Conservation (phyloP, 30 jellyfish, hydroid and myxozoan species). For the Nemopilema nomurai region DNA sequence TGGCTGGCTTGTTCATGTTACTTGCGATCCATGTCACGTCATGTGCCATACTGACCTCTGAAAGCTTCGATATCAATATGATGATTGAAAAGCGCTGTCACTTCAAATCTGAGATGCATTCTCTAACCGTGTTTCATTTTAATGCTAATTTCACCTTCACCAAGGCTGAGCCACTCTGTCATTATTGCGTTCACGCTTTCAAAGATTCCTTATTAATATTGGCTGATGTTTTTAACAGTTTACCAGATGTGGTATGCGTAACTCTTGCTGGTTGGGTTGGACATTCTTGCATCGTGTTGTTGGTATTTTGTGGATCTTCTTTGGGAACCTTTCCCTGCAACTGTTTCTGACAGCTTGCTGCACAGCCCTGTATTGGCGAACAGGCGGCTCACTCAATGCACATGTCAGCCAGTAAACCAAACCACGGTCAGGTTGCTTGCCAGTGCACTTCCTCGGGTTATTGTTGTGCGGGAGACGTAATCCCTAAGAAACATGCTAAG, state of each 20-base stretch:
- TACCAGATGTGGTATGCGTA: not conserved
- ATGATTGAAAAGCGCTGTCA: not conserved
- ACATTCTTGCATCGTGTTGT: no score
- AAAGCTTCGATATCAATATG: not conserved
- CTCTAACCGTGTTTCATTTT: not conserved
- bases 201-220: not conserved
- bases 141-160: not conserved
- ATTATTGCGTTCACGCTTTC: not conserved
- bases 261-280: no score
- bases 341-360: no score
- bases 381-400: not conserved
- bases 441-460: not conserved
- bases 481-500: slow-evolving; percentile 27
- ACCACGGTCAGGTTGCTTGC: not conserved
- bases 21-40: not conserved
- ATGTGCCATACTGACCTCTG: not conserved
- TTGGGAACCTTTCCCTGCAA: no score
- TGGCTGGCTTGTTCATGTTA: not conserved
- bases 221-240: not conserved
- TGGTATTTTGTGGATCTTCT: no score
- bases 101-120: not conserved
- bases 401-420: not conserved
- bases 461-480: not conserved
- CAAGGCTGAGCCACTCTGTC: not conserved
- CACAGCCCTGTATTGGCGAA: no score